These are phyloP conservation scores for Chondrosia reniformis DNA, from an alignment of 37 sponge, comb jelly and placozoan species.

Conservation along the genomic window DNA sequence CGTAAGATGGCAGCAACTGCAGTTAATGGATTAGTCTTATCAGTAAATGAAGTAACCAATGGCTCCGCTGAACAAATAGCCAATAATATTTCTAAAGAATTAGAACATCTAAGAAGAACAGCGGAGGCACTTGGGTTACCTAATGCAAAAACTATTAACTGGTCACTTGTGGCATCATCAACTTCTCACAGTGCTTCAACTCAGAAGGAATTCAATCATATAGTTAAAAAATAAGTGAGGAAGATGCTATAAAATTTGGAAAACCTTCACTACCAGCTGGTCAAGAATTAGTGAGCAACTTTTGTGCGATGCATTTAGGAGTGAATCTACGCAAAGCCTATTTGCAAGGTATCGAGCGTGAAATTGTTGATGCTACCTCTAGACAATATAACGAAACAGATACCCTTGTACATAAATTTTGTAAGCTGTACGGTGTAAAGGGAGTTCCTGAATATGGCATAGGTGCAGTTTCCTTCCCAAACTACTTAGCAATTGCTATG, in stretches of 20 bases:
- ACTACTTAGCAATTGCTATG: slow-evolving; percentile 33
- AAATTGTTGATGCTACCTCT: no score
- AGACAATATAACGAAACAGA: slow-evolving; percentile 28
- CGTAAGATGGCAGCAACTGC: slow-evolving; percentile 28
- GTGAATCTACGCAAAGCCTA: slow-evolving; percentile 55
- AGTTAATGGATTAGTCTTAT: slow-evolving; percentile 19
- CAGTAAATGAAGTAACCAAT: slow-evolving; percentile 25
- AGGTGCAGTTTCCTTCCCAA: slow-evolving; percentile 20
- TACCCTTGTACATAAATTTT: slow-evolving; percentile 30
- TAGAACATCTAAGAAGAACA: slow-evolving; percentile 14
- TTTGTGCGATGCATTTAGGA: slow-evolving; percentile 62
- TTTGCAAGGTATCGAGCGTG: slow-evolving; percentile 22
- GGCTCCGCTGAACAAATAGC: slow-evolving; percentile 25
- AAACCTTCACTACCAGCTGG: background rate
- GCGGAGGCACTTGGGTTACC: slow-evolving; percentile 18
- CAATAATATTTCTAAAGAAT: slow-evolving; percentile 18
- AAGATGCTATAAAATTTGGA: slow-evolving; percentile 6
- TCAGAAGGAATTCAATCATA: slow-evolving; percentile 13
- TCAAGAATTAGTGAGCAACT: slow-evolving; percentile 41
- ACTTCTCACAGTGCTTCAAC: slow-evolving; percentile 31
- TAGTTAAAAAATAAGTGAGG: slow-evolving; percentile 22
- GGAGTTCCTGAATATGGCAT: slow-evolving; percentile 29
- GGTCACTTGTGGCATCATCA: slow-evolving; percentile 26
- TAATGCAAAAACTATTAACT: slow-evolving; percentile 29
- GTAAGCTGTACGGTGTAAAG: slow-evolving; percentile 24